Percentiles rank a stretch among this genome's conserved stretches.
phyloP scores from a whole-genome alignment of 2,888 invertebrate species.

The Megastigmus dorsalis region DNA sequence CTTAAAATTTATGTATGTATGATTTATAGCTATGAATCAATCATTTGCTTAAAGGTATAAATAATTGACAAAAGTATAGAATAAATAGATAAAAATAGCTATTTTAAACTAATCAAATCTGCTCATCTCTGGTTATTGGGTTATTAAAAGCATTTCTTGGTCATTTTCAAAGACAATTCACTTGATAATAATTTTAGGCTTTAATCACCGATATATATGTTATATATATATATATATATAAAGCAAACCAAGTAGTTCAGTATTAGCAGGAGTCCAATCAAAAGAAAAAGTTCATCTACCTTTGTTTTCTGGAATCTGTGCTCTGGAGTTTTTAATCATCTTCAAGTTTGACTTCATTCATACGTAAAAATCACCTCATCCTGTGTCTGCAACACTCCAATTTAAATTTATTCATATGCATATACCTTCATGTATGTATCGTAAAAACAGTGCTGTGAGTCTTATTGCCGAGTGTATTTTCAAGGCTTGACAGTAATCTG shows the following conservation, averaged over 20 bases:
- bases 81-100: conserved; percentile 28
- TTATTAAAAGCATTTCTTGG: conserved; percentile 1
- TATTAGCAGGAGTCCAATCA: conserved; percentile 46
- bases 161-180: not conserved
- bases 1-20: not conserved
- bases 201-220: not conserved
- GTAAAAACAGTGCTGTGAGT: conserved; percentile 32
- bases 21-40: not conserved
- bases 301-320: not conserved
- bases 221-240: no score
- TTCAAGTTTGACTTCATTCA: conserved; percentile 8
- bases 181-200: conserved; percentile 21
- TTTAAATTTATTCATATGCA: conserved; percentile 34
- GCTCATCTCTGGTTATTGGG: not conserved
- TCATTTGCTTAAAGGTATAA: not conserved
- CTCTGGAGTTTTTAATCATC: conserved; percentile 17
- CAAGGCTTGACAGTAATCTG: conserved; percentile 41
- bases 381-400: not conserved
- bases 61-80: conserved; percentile 8
- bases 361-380: not conserved
- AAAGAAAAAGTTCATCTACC: conserved; percentile 23
- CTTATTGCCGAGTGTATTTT: conserved; percentile 31
- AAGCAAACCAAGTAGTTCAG: conserved; percentile 33
- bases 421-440: conserved; percentile 3
- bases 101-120: not conserved